A percentile compares a stretch with the other conserved stretches of the same genome.
Evolutionary conservation across 1,140 invertebrate genomes (phyloP).

Genomic region (Drosophila trapezifrons): DNA sequence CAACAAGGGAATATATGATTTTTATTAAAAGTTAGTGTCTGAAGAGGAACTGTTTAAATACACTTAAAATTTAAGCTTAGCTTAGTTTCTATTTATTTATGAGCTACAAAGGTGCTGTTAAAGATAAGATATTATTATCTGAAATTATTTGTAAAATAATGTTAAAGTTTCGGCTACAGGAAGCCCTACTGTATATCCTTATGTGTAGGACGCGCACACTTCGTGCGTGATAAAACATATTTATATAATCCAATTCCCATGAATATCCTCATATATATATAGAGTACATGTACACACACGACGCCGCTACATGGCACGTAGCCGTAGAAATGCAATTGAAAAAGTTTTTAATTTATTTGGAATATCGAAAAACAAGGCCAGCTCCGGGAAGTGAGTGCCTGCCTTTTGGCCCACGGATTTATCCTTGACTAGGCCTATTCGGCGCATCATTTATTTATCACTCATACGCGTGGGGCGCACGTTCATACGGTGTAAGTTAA

Average conservation of each 20-base stretch:
- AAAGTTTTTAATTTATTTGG: constrained; percentile 75
- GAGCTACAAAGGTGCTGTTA: no score
- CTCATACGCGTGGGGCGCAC: constrained; percentile 58
- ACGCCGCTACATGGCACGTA: constrained; percentile 33
- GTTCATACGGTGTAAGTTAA: constrained; percentile 69
- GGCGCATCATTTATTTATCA: constrained; percentile 68
- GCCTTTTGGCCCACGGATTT: neutral
- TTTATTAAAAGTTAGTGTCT: no score
- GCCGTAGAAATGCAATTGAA: constrained; percentile 64
- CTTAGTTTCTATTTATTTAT: no score
- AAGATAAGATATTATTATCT: no score
- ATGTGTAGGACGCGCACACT: neutral
- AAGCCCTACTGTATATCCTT: neutral
- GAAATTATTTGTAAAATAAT: no score
- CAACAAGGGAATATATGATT: no score
- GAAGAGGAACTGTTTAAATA: no score
- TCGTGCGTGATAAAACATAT: constrained; percentile 22
- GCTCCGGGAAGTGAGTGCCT: no score
- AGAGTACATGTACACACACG: neutral
- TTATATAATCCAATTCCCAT: constrained; percentile 29
- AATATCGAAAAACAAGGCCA: constrained; percentile 57
- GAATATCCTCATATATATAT: neutral
- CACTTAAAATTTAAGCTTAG: no score
- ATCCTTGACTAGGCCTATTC: constrained; percentile 35
- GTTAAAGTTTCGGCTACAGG: neutral